phyloP scores from a whole-genome alignment of 1,140 invertebrate species.

The Magallana ariakensis region DNA sequence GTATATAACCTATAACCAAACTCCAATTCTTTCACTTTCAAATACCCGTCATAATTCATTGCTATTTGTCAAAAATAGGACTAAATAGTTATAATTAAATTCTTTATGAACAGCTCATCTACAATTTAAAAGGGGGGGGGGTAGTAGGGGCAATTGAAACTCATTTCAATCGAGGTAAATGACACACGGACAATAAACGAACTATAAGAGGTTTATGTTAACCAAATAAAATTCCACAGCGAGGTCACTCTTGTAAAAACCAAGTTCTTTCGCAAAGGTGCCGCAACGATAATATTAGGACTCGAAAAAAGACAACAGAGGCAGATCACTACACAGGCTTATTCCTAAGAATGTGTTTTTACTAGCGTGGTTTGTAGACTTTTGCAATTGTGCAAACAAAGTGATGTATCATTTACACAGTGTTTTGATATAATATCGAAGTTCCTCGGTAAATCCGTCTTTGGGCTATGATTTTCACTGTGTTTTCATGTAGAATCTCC shows the following conservation, averaged over 20 bases:
- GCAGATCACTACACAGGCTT: background rate
- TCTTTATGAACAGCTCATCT: background rate
- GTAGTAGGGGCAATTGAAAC: background rate
- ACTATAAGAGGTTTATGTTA: conserved; percentile 1
- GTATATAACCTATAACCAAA: too few relatives aligned
- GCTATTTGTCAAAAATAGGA: conserved; percentile 5
- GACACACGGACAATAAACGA: background rate
- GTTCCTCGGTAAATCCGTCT: background rate
- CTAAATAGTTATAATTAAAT: conserved; percentile 19
- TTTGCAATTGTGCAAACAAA: background rate
- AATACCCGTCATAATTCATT: too few relatives aligned
- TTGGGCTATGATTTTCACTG: background rate
- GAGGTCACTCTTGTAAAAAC: background rate
- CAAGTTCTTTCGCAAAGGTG: background rate
- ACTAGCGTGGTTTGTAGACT: conserved; percentile 1
- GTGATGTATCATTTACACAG: conserved; percentile 28
- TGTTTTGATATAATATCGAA: background rate
- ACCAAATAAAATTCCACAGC: background rate
- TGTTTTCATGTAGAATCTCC: background rate
- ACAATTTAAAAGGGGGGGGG: background rate
- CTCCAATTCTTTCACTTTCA: too few relatives aligned
- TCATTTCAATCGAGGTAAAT: background rate
- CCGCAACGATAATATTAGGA: conserved; percentile 5
- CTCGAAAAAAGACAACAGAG: background rate
- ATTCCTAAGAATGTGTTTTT: background rate